Conservation (phyloP, 2,888 invertebrate genomes). For the Bursaphelenchus okinawaensis region DNA sequence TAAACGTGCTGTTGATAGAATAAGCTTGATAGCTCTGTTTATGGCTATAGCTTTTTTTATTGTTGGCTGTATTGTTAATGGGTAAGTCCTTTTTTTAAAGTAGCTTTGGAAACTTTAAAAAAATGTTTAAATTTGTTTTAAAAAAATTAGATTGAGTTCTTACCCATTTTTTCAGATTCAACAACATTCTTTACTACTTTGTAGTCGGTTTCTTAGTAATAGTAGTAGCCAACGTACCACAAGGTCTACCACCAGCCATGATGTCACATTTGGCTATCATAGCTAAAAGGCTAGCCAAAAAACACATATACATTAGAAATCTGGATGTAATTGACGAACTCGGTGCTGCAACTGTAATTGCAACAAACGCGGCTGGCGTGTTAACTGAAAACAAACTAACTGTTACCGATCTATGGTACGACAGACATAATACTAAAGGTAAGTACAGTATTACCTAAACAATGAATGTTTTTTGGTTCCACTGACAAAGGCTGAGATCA, state of each 20-base stretch:
- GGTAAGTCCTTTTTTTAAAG: too few species aligned
- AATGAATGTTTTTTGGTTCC: background rate
- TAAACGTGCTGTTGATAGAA: conserved; percentile 29
- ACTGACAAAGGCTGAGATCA: background rate
- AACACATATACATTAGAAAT: conserved; percentile 39
- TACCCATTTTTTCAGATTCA: background rate
- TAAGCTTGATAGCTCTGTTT: conserved; percentile 13
- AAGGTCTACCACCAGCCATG: conserved; percentile 36
- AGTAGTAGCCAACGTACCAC: conserved; percentile 21
- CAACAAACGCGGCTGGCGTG: conserved; percentile 37
- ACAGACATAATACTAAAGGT: conserved; percentile 31
- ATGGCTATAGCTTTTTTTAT: conserved; percentile 17
- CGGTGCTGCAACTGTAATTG: conserved; percentile 35
- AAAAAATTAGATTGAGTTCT: too few species aligned
- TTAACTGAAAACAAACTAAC: conserved; percentile 39
- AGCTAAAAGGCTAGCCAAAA: conserved; percentile 35
- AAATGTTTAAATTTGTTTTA: too few species aligned
- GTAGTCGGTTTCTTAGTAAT: conserved; percentile 19
- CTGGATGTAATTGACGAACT: conserved; percentile 36
- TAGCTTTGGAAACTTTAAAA: too few species aligned
- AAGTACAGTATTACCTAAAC: background rate
- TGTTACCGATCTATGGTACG: conserved; percentile 39
- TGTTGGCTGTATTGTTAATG: conserved; percentile 16
- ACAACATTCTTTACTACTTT: conserved; percentile 17
- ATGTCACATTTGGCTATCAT: conserved; percentile 39